phyloP scores from a whole-genome alignment of 2,113 vertebrate species.

The Ptychochromis oligacanthus region DNA sequence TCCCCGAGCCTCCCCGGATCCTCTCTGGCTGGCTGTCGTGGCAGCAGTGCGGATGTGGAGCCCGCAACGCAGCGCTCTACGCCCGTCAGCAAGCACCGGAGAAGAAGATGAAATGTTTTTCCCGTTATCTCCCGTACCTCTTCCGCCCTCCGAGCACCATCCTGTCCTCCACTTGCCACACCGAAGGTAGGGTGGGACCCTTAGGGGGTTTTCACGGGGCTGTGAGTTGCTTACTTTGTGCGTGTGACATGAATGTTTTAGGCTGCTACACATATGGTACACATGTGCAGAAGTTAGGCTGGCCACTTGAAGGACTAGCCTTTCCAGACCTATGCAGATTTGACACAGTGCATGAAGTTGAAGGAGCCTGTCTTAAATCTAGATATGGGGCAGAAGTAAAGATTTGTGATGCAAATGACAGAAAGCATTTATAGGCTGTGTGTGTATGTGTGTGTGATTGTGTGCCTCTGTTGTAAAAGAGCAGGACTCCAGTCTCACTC shows the following conservation, averaged over 20 bases:
- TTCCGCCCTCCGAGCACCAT: slow-evolving; percentile 93
- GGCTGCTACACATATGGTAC: not conserved
- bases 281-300: slow-evolving; percentile 54
- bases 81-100: slow-evolving; percentile 67
- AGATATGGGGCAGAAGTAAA: not conserved
- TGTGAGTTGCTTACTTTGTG: slow-evolving; percentile 65
- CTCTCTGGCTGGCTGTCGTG: slow-evolving; percentile 65
- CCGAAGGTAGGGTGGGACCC: slow-evolving; percentile 88
- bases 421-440: not conserved
- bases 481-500: not conserved
- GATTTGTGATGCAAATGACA: slow-evolving; percentile 17
- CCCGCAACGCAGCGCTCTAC: slow-evolving; percentile 69
- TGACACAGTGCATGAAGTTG: slow-evolving; percentile 59
- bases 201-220: slow-evolving; percentile 52
- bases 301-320: slow-evolving; percentile 1
- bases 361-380: slow-evolving; percentile 26
- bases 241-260: slow-evolving; percentile 51
- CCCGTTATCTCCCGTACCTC: slow-evolving; percentile 94
- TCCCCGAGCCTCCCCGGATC: slow-evolving; percentile 57
- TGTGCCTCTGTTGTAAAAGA: not conserved
- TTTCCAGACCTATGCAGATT: slow-evolving; percentile 19
- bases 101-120: slow-evolving; percentile 97
- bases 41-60: slow-evolving; percentile 80
- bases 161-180: slow-evolving; percentile 93
- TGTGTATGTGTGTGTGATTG: not conserved